Percentiles rank a stretch among this genome's conserved stretches.
These are phyloP conservation scores for Pseudomyrmex sp. DNA, from an alignment of 1,140 invertebrate species.

Conservation along the genomic window DNA sequence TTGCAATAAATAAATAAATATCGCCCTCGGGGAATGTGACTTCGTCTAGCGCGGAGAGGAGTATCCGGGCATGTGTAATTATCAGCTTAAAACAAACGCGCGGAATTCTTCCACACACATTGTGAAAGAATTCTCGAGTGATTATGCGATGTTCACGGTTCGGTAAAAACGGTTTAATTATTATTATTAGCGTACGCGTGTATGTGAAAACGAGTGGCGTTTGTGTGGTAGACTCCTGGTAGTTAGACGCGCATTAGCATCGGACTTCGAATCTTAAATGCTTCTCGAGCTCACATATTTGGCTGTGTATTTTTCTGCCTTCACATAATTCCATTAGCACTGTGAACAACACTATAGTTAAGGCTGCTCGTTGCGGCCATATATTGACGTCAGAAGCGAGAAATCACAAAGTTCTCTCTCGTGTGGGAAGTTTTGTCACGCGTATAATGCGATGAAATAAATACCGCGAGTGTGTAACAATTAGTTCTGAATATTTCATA, in stretches of 20 bases:
- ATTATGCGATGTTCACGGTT: not conserved
- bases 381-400: too few relatives aligned
- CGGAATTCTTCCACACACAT: too few relatives aligned
- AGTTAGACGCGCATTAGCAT: not conserved
- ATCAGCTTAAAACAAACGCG: not conserved
- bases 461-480: too few relatives aligned
- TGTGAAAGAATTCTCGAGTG: constrained; percentile 1
- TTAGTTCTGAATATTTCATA: too few relatives aligned
- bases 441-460: too few relatives aligned
- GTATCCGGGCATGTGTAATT: not conserved
- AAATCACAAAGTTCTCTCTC: too few relatives aligned
- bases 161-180: constrained; percentile 9
- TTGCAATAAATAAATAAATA: constrained; percentile 31
- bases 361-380: too few relatives aligned
- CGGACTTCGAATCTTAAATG: constrained; percentile 1
- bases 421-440: too few relatives aligned
- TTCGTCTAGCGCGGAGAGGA: not conserved
- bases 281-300: not conserved
- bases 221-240: not conserved
- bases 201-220: constrained; percentile 11
- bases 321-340: constrained; percentile 19
- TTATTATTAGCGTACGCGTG: constrained; percentile 1
- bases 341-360: not conserved
- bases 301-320: not conserved
- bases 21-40: not conserved